phyloP scores from a whole-genome alignment of 2,888 invertebrate genomes.

The Masnerella sp. region DNA sequence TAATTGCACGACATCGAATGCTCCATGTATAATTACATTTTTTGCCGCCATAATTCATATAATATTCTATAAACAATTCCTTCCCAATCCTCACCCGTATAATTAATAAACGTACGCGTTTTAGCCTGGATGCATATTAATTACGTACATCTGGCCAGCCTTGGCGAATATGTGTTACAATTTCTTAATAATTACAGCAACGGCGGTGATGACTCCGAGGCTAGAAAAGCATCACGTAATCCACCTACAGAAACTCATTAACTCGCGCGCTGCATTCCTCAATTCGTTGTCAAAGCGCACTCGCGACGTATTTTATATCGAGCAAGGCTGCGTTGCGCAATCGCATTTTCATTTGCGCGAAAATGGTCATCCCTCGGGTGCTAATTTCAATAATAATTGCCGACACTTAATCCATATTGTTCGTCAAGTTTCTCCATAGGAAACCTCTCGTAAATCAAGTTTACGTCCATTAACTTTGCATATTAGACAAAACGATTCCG shows the following conservation, averaged over 20 bases:
- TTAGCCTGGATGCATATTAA: constrained; percentile 25
- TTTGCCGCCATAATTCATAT: not conserved
- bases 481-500: no score
- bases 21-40: not conserved
- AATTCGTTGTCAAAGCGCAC: constrained; percentile 18
- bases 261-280: constrained; percentile 8
- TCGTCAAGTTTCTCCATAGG: constrained; percentile 44
- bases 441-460: constrained; percentile 42
- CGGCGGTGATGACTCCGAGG: constrained; percentile 26
- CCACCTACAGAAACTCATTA: constrained; percentile 43
- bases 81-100: constrained; percentile 17
- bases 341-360: constrained; percentile 20
- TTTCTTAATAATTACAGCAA: constrained; percentile 32
- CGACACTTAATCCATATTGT: not conserved
- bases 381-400: constrained; percentile 44
- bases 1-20: constrained; percentile 9
- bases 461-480: constrained; percentile 42
- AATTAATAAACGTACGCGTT: constrained; percentile 16
- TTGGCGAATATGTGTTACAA: constrained; percentile 47
- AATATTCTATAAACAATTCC: not conserved
- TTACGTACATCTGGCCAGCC: constrained; percentile 2
- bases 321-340: constrained; percentile 43
- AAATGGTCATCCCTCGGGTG: constrained; percentile 42
- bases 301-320: constrained; percentile 21
- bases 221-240: constrained; percentile 36